Conservation (phyloP, 2,113 vertebrate species). For the Phaethon lepturus region DNA sequence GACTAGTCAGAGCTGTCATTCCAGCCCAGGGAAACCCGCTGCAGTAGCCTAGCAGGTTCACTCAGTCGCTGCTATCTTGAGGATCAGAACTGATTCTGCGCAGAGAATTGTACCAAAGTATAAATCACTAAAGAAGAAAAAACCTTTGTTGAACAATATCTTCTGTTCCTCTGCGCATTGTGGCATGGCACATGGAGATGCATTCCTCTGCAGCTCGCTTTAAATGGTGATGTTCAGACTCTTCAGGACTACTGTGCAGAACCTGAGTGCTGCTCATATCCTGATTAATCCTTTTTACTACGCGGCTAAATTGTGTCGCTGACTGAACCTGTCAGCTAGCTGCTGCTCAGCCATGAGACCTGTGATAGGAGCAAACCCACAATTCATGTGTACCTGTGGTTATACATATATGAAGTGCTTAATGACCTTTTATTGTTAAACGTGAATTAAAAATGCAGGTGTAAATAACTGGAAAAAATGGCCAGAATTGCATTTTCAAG, state of each 20-base stretch:
- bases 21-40: neutral
- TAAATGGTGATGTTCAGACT: neutral
- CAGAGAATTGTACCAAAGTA: neutral
- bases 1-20: constrained; percentile 66
- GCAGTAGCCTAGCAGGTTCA: neutral
- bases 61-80: neutral
- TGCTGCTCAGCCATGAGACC: neutral
- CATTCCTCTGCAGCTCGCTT: neutral
- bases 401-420: neutral
- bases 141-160: fast-evolving
- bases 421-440: neutral
- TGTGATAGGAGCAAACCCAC: neutral
- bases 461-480: neutral
- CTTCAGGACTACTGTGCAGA: neutral
- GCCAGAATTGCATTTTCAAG: neutral
- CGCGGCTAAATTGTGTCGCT: neutral
- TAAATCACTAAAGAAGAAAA: neutral
- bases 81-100: neutral
- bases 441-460: neutral
- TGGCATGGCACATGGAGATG: fast-evolving
- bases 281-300: neutral
- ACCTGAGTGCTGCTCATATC: neutral
- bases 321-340: neutral
- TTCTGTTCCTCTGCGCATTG: neutral
- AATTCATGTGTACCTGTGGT: neutral